Percentiles rank a stretch among this genome's conserved stretches.
Conservation (phyloP, 2,888 invertebrate genomes). For the Sarcophaga rosellei region DNA sequence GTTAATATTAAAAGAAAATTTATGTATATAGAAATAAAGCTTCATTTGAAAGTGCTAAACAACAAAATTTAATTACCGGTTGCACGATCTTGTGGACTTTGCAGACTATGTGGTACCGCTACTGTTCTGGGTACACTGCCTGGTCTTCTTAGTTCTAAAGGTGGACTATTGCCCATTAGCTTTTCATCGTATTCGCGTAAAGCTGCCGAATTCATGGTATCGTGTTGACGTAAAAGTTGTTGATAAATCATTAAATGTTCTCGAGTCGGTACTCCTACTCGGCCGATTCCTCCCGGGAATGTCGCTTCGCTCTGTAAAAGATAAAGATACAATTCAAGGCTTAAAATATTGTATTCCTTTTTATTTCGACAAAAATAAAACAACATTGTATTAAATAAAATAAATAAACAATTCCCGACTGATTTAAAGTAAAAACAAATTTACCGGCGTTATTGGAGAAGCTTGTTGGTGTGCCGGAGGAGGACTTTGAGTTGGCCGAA, state of each 20-base stretch:
- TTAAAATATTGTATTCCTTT: too few species aligned
- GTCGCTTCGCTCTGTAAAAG: conserved; percentile 82
- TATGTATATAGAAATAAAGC: not conserved
- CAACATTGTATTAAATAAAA: too few species aligned
- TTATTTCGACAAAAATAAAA: too few species aligned
- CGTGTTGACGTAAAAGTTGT: conserved; percentile 82
- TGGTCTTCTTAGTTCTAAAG: conserved; percentile 86
- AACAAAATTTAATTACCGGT: conserved; percentile 82
- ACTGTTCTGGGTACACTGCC: conserved; percentile 83
- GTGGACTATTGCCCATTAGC: conserved; percentile 86
- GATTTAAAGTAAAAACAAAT: conserved; percentile 43
- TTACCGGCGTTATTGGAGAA: conserved; percentile 88
- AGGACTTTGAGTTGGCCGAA: conserved; percentile 85
- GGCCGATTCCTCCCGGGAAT: conserved; percentile 80
- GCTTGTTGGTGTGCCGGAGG: conserved; percentile 93
- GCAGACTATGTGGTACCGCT: conserved; percentile 86
- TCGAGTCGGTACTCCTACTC: conserved; percentile 74
- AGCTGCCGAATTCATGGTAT: conserved; percentile 75
- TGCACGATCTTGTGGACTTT: conserved; percentile 87
- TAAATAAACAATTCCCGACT: not conserved
- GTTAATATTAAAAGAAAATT: too few species aligned
- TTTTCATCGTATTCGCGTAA: conserved; percentile 79
- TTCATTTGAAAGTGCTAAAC: conserved; percentile 9
- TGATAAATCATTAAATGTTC: conserved; percentile 79
- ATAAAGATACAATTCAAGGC: not conserved